Evolutionary conservation across 2,888 invertebrate genomes (phyloP).

Genomic region (Caenorhabditis sp.): DNA sequence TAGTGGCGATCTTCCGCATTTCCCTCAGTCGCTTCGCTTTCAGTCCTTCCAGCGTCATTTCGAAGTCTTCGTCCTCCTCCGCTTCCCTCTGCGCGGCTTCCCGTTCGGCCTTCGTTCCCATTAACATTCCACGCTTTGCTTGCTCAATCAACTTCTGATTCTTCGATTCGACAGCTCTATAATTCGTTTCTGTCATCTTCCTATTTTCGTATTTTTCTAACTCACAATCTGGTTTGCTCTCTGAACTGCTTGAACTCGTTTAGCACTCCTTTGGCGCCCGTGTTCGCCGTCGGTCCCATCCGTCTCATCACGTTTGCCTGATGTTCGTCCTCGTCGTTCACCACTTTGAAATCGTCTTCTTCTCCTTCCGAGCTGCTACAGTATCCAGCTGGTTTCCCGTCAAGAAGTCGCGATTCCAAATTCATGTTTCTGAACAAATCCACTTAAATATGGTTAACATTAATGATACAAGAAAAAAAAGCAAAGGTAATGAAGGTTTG

Average conservation of each 20-base stretch:
- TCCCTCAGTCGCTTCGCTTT: slow-evolving; percentile 66
- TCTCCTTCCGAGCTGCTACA: slow-evolving; percentile 78
- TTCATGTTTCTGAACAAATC: slow-evolving; percentile 29
- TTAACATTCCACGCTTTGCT: slow-evolving; percentile 62
- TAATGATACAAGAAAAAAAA: neutral
- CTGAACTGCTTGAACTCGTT: slow-evolving; percentile 59
- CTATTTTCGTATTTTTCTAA: no score
- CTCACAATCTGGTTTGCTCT: slow-evolving; percentile 55
- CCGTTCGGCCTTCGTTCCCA: slow-evolving; percentile 59
- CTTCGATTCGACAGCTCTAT: slow-evolving; percentile 43
- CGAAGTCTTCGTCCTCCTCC: slow-evolving; percentile 64
- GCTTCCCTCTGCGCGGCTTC: slow-evolving; percentile 48
- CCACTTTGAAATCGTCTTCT: slow-evolving; percentile 66
- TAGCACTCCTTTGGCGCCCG: slow-evolving; percentile 70
- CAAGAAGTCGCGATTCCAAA: slow-evolving; percentile 74
- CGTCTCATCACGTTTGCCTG: slow-evolving; percentile 64
- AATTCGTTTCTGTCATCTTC: neutral
- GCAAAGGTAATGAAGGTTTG: neutral
- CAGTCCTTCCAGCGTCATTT: slow-evolving; percentile 68
- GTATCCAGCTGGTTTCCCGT: slow-evolving; percentile 76
- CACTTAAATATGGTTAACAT: no score
- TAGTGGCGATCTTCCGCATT: slow-evolving; percentile 62
- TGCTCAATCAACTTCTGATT: slow-evolving; percentile 48
- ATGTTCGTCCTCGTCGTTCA: slow-evolving; percentile 65
- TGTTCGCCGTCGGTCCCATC: slow-evolving; percentile 54